Evolutionary conservation across 1,140 invertebrate genomes (phyloP).

Genomic region (Caenorhabditis tropicalis): DNA sequence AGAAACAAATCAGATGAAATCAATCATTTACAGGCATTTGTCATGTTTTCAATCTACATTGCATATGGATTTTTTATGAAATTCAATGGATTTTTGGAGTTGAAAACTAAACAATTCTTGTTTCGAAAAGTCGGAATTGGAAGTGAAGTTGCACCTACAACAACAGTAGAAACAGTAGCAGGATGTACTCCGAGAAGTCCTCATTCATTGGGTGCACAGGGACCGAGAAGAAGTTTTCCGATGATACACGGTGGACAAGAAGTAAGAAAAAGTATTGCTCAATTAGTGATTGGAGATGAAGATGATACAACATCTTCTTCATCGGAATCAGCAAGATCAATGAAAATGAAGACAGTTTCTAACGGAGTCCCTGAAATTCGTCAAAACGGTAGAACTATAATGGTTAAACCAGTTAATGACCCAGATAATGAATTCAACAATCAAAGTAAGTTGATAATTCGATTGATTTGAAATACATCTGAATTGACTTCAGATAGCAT

Average conservation of each 20-base stretch:
- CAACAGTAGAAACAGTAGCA: neutral
- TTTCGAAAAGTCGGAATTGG: constrained; percentile 34
- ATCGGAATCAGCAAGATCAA: neutral
- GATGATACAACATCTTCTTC: constrained; percentile 30
- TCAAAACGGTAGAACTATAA: constrained; percentile 23
- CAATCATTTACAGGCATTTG: neutral
- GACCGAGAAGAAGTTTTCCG: constrained; percentile 14
- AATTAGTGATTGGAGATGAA: constrained; percentile 45
- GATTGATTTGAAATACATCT: no score
- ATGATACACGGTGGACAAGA: constrained; percentile 47
- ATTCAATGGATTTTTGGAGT: constrained; percentile 40
- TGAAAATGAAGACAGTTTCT: neutral
- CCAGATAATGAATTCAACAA: neutral
- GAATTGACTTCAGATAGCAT: constrained; percentile 25
- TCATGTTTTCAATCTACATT: constrained; percentile 42
- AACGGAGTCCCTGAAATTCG: neutral
- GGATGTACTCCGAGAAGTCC: constrained; percentile 13
- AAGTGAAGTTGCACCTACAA: neutral
- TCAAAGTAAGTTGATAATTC: neutral
- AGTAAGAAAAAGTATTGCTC: constrained; percentile 42
- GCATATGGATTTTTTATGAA: constrained; percentile 50
- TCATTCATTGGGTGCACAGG: neutral
- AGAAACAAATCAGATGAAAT: neutral
- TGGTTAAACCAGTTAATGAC: neutral
- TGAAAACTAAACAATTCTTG: constrained; percentile 23